A percentile compares a stretch with the other conserved stretches of the same genome.
Conservation (phyloP, 2,113 vertebrate species). For the Nannobrachium achirus region DNA sequence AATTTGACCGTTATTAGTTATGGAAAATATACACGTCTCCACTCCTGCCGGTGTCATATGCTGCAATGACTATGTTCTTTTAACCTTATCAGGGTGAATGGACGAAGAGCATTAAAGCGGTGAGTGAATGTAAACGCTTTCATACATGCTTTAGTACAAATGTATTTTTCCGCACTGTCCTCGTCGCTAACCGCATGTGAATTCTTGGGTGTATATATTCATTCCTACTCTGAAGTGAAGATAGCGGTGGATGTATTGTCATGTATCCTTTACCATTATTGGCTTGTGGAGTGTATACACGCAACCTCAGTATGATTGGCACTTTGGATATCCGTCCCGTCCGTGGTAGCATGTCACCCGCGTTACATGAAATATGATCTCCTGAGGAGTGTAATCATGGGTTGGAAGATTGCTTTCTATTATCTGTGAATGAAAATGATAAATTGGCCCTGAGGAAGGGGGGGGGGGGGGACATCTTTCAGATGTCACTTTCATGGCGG, state of each 20-base stretch:
- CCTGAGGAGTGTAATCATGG: constrained; percentile 72
- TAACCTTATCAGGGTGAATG: constrained; percentile 38
- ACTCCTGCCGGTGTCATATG: neutral
- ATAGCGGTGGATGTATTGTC: constrained; percentile 52
- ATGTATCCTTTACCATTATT: constrained; percentile 61
- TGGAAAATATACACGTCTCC: neutral
- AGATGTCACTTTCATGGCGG: constrained; percentile 60
- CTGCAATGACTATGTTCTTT: constrained; percentile 12
- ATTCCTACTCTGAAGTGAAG: constrained; percentile 45
- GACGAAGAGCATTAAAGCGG: constrained; percentile 18
- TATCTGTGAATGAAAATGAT: constrained; percentile 71
- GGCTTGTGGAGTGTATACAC: constrained; percentile 57
- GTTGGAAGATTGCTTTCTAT: constrained; percentile 75
- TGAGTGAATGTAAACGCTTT: constrained; percentile 22
- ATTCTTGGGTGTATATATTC: constrained; percentile 41
- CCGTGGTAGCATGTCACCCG: constrained; percentile 49
- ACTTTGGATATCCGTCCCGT: constrained; percentile 66
- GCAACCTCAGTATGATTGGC: constrained; percentile 59
- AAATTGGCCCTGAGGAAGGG: constrained; percentile 50
- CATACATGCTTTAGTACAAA: constrained; percentile 28
- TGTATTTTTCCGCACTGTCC: constrained; percentile 49
- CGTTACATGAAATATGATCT: constrained; percentile 72
- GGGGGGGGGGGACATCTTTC: constrained; percentile 50
- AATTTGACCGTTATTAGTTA: neutral
- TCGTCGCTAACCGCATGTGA: constrained; percentile 35